Percentiles rank a stretch among this genome's conserved stretches.
Evolutionary conservation across 1,140 invertebrate species (phyloP).

Genomic region (Trialeurodes vaporariorum): DNA sequence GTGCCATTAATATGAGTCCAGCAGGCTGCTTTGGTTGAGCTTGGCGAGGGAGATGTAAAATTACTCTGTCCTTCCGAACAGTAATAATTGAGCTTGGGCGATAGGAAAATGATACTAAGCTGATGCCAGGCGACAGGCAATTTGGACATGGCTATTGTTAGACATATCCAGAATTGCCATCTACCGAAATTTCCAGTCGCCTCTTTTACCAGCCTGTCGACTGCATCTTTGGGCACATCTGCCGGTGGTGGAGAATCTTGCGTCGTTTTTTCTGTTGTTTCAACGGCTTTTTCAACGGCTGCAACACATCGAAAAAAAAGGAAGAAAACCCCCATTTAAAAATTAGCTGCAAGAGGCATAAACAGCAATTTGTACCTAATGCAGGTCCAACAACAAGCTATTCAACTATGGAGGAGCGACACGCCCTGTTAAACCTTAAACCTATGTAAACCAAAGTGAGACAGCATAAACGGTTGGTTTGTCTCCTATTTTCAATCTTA

Average conservation of each 20-base stretch:
- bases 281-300: background rate
- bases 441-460: no score
- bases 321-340: no score
- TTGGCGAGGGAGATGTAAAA: constrained; percentile 3
- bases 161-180: constrained; percentile 47
- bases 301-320: no score
- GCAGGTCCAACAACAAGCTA: no score
- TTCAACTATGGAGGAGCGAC: no score
- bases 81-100: constrained; percentile 45
- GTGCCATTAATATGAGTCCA: constrained; percentile 10
- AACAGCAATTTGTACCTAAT: no score
- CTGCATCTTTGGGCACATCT: background rate
- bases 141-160: constrained; percentile 49
- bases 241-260: background rate
- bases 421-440: no score
- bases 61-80: constrained; percentile 31
- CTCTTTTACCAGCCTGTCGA: constrained; percentile 30
- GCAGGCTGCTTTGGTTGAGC: background rate
- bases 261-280: background rate
- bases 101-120: constrained; percentile 49
- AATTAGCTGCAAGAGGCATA: no score
- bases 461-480: no score
- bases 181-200: constrained; percentile 44
- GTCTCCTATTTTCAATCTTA: no score
- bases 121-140: constrained; percentile 55